phyloP scores from a whole-genome alignment of 1,140 invertebrate species.

The Drosophila simulans region DNA sequence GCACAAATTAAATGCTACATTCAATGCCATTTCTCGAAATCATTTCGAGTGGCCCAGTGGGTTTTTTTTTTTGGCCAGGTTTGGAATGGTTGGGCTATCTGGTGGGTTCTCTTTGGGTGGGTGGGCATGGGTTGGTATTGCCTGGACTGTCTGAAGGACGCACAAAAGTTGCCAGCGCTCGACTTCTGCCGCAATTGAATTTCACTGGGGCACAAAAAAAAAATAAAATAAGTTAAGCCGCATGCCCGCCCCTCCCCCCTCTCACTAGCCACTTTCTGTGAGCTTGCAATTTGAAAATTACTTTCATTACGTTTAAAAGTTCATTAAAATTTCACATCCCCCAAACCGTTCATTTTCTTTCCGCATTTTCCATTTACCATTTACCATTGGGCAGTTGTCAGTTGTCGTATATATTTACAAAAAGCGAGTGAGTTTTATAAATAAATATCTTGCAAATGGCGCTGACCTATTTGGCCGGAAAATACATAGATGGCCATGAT shows the following conservation, averaged over 20 bases:
- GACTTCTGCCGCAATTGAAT: constrained; percentile 77
- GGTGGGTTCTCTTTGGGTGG: neutral
- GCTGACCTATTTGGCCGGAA: constrained; percentile 51
- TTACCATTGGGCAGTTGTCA: constrained; percentile 10
- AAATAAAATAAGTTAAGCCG: constrained; percentile 46
- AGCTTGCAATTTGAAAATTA: constrained; percentile 67
- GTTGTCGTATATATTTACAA: constrained; percentile 32
- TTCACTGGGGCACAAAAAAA: constrained; percentile 41
- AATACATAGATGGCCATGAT: constrained; percentile 16
- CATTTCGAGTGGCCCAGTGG: constrained; percentile 61
- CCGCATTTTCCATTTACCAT: constrained; percentile 12
- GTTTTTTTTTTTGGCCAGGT: neutral
- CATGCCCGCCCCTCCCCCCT: constrained; percentile 16
- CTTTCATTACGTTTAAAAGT: constrained; percentile 77
- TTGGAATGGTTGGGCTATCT: neutral
- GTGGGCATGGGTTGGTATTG: neutral
- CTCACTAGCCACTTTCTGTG: neutral
- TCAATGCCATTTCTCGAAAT: constrained; percentile 79
- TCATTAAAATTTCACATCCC: constrained; percentile 68
- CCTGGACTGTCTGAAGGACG: constrained; percentile 54
- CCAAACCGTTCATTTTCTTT: constrained; percentile 9
- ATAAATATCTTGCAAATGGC: constrained; percentile 22
- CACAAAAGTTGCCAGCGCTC: constrained; percentile 63
- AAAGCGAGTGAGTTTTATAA: constrained; percentile 9
- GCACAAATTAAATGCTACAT: constrained; percentile 82